Evolutionary conservation across 1,140 invertebrate genomes (phyloP), one percentile per base, ranked within the genome.

Genomic region (Zaprionus kolodkinae): DNA sequence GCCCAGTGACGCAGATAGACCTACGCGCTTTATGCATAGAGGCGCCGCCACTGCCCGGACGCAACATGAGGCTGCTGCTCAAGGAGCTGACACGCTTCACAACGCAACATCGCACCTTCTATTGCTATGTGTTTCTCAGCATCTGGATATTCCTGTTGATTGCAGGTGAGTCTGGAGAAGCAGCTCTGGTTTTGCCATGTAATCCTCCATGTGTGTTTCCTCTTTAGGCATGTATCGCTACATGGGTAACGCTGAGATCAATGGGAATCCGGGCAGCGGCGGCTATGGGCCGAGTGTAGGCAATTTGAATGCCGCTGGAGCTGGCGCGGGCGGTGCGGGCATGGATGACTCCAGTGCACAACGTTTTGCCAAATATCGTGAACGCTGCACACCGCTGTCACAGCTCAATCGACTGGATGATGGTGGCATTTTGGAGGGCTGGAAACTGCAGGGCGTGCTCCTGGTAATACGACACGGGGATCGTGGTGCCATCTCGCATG

Each of bases 401-500:
- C 95, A 94, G 57, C 95, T 97, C 61, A 86, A 91, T 10, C 91
- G 94, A 59, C 94, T 95, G 73, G 94, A 95, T 69, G 96, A 97
- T 95, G 96, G 96, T 95, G 93, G 92, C 52, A 91, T 92, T 67
- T 79, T 92, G 64, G 92, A 93, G 73, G 91, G 95, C 76, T 96
- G 96, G 94, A 93, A 95, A 36, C 86, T 99, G 13, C 96, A 96
- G 92, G 96, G 97, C 10, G 94, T 98, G 7, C 92, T 98, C 36
- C 93, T 98, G 35, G 93, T 98, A 9, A 95, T 97, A 6, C 93
- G 98, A 33, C 97, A 99, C 93, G 98, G 98, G 2, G 97, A 98
- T 92, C 93, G 97, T 50, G 97, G 97, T 6, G 96, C 97, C 2
- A 93, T 98, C 54, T 95, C 96, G 9, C 96, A 97, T 91, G 95